Evolutionary conservation across 2,888 invertebrate species (phyloP).

Genomic region (Lumbricus terrestris): DNA sequence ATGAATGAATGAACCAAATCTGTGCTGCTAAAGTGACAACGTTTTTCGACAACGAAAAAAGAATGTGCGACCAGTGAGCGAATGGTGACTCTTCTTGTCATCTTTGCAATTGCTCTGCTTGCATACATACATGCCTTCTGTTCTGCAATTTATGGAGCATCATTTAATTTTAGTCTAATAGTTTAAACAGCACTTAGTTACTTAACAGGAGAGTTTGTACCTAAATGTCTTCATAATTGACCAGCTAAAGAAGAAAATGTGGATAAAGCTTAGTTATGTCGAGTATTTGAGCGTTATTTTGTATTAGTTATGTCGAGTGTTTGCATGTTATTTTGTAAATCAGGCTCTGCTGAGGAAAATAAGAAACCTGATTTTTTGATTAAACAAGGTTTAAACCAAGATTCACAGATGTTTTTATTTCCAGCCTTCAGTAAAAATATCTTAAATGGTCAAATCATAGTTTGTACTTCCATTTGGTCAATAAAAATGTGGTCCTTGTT

Average conservation of each 20-base stretch:
- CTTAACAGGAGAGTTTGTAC: too few species aligned
- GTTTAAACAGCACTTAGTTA: too few species aligned
- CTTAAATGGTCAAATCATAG: not conserved
- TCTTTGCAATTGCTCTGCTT: too few species aligned
- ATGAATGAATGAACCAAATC: too few species aligned
- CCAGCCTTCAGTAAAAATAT: not conserved
- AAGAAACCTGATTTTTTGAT: not conserved
- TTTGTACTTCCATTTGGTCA: not conserved
- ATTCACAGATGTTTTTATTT: not conserved
- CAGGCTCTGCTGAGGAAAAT: not conserved
- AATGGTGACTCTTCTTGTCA: too few species aligned
- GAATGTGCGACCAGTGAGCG: not conserved
- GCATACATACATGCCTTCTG: too few species aligned
- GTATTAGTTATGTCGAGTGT: too few species aligned
- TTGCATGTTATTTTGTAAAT: not conserved
- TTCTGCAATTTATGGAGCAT: too few species aligned
- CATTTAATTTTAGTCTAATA: too few species aligned
- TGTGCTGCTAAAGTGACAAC: not conserved
- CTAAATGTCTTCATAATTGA: too few species aligned
- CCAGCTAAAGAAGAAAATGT: not conserved
- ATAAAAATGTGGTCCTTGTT: not conserved
- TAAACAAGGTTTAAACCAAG: too few species aligned
- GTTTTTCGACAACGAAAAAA: not conserved
- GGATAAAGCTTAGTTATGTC: not conserved
- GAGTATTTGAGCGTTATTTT: not conserved